Conservation (phyloP, 2,888 invertebrate species). For the Laothoe populi region DNA sequence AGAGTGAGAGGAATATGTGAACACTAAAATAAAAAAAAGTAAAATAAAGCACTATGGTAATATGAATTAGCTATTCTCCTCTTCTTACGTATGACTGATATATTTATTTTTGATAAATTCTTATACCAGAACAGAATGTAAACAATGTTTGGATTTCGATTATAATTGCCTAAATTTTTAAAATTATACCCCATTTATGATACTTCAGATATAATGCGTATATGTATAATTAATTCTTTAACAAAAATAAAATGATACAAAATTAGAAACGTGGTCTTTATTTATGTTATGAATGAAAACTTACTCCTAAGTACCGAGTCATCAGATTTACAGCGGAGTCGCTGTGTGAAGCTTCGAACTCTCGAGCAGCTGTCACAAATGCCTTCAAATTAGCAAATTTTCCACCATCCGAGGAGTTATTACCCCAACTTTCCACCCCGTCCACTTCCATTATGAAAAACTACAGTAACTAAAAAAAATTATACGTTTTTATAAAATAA, state of each 20-base stretch:
- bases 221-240: no score
- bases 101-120: no score
- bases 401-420: conserved; percentile 62
- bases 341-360: conserved; percentile 81
- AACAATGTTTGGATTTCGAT: no score
- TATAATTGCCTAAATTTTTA: no score
- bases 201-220: background rate
- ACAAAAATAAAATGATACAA: background rate
- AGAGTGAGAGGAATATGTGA: no score
- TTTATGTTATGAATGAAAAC: conserved; percentile 38
- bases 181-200: no score
- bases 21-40: background rate
- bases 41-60: conserved; percentile 32
- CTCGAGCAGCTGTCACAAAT: conserved; percentile 80
- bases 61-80: no score
- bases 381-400: conserved; percentile 80
- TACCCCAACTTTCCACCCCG: conserved; percentile 59
- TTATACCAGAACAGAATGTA: no score
- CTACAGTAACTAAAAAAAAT: conserved; percentile 29
- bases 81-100: no score
- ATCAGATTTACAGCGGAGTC: conserved; percentile 80
- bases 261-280: background rate
- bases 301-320: conserved; percentile 81
- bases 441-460: conserved; percentile 71
- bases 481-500: background rate